phyloP scores from a whole-genome alignment of 2,797 vertebrate genomes.

The Sebastes aleutianus region DNA sequence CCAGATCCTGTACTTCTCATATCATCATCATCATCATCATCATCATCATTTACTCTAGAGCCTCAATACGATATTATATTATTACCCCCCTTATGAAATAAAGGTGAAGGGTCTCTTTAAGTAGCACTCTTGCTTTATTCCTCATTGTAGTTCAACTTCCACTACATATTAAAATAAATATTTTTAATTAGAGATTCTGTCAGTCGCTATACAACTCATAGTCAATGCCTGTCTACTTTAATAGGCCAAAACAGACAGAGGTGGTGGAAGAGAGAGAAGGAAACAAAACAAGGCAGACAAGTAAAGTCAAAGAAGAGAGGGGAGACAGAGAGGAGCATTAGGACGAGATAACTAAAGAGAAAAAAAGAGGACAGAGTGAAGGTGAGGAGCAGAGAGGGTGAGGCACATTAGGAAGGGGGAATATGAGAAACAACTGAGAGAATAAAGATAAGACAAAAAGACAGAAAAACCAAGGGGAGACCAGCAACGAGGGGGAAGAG shows the following conservation, averaged over 20 bases:
- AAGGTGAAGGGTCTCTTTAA: neutral
- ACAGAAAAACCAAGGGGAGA: conserved; percentile 11
- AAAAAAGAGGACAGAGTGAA: neutral
- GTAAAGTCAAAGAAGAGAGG: neutral
- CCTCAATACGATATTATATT: neutral
- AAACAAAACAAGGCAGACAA: conserved; percentile 2
- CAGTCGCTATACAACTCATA: conserved; percentile 14
- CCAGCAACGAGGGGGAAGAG: neutral
- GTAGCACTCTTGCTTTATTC: neutral
- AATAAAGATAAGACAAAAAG: conserved; percentile 34
- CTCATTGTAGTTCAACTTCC: neutral
- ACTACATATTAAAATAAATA: conserved; percentile 45
- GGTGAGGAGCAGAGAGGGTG: conserved; percentile 23
- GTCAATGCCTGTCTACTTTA: neutral
- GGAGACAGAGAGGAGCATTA: neutral
- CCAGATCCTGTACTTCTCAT: neutral
- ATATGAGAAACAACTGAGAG: conserved; percentile 21
- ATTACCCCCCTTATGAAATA: neutral
- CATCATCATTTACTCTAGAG: neutral
- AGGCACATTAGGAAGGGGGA: conserved; percentile 15
- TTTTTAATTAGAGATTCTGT: conserved; percentile 62
- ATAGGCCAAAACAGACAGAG: neutral
- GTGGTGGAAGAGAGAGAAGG: neutral
- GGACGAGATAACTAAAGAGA: conserved; percentile 1
- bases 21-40: too few species aligned